Base-by-base conservation (phyloP, 2,113 vertebrate genomes). In the Myxocyprinus asiaticus region DNA sequence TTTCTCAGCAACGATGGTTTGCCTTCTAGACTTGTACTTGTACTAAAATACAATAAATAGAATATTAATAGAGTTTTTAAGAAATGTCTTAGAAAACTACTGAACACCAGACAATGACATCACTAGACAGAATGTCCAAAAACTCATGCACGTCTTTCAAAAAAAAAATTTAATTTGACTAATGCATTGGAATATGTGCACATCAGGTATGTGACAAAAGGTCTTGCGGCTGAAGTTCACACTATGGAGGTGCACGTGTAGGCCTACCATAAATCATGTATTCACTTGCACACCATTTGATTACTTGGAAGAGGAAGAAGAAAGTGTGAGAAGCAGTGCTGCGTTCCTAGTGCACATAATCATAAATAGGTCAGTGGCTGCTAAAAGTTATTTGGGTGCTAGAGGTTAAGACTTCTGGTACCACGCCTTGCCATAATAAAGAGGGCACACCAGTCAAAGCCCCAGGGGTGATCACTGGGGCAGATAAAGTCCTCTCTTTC, bases 401-500 rank as follows among this genome's bases (percentile, higher is more conserved):
- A 68, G 45, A 83, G 67, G 74, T 67, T 76, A 73, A 76, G 67
- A 68, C 59, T 69, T 80, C 48, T 61, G 74, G 44, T 75, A 70
- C 85, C 85, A 86, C 82, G 82, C 78, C 72, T 83, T 61, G 67
- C 44, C 15, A 56, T 80, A 67, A 72, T 78, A 62, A 79, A 76
- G 76, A 75, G 76, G 77, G 63, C 51, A 72, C 64, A 59, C 8
- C 58, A 78, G 84, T 76, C 85, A 89, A 90, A 88, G 86, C 56
- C 88, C 90, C 85, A 4, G 55, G 53, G 88, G 86, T 81, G 15
- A 71, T 50, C 82, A 84, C 80, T 81, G 67, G 80, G 62, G 78
- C 55, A 66, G 83, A 83, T 78, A 85, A 75, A 81, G 87, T 83
- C 81, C 88, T 90, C 22, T 33, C 22, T 33, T 33, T 33, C 83